These are phyloP conservation scores for Abrostola triplasia DNA, from an alignment of 2,888 invertebrate genomes.

Conservation along the genomic window DNA sequence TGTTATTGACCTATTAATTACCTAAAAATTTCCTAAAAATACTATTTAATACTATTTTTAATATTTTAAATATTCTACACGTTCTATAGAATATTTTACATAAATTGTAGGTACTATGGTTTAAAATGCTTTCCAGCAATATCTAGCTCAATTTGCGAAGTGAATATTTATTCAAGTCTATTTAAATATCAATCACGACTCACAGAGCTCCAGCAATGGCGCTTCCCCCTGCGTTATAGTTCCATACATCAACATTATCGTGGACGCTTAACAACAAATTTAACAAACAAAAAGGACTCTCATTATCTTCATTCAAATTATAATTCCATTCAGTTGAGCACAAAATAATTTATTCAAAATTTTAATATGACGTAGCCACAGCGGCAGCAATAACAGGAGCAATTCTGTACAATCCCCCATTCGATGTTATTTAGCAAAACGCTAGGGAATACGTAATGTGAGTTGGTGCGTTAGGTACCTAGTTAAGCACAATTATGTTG, in stretches of 20 bases:
- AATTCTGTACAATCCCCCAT: slow-evolving; percentile 56
- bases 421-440: slow-evolving; percentile 58
- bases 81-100: too few relatives aligned
- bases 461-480: slow-evolving; percentile 36
- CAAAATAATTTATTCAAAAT: slow-evolving; percentile 76
- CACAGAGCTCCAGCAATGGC: not conserved
- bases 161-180: not conserved
- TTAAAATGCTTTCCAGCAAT: too few relatives aligned
- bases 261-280: slow-evolving; percentile 42
- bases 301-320: slow-evolving; percentile 56
- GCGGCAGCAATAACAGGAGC: slow-evolving; percentile 58
- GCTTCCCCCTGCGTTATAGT: slow-evolving; percentile 20
- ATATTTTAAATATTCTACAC: too few relatives aligned
- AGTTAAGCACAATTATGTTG: slow-evolving; percentile 52
- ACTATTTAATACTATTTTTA: too few relatives aligned
- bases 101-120: too few relatives aligned
- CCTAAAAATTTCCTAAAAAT: too few relatives aligned
- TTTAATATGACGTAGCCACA: slow-evolving; percentile 70
- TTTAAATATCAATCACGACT: slow-evolving; percentile 1
- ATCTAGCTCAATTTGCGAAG: too few relatives aligned
- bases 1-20: too few relatives aligned
- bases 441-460: slow-evolving; percentile 52
- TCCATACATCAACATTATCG: slow-evolving; percentile 35
- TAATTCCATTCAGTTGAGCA: slow-evolving; percentile 64
- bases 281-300: slow-evolving; percentile 49